phyloP scores from a whole-genome alignment of 2,113 vertebrate genomes.

The Polypterus senegalus region DNA sequence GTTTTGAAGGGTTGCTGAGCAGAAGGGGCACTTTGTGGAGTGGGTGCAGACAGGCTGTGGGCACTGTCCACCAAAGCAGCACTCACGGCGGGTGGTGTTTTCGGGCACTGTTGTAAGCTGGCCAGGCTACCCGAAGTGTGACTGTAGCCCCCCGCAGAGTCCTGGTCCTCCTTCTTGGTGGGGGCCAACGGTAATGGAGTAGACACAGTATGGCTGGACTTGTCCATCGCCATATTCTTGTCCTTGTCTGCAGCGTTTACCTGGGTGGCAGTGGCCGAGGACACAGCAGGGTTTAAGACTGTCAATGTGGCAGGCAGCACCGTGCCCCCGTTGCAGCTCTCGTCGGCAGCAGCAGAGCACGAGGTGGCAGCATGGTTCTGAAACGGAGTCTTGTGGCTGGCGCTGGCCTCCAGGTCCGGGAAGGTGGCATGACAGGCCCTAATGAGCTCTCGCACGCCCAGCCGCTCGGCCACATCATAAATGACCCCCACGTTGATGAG shows the following conservation, averaged over 20 bases:
- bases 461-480: conserved; percentile 80
- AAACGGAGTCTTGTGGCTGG: conserved; percentile 32
- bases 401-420: conserved; percentile 71
- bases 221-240: not conserved
- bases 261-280: conserved; percentile 26
- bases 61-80: conserved; percentile 6
- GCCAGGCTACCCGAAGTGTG: conserved; percentile 7
- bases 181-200: conserved; percentile 31
- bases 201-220: conserved; percentile 30
- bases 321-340: conserved; percentile 24
- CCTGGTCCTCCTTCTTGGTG: conserved; percentile 62
- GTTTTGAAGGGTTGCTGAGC: conserved; percentile 36
- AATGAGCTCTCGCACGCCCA: conserved; percentile 77
- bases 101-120: not conserved
- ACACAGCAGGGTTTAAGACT: conserved; percentile 16
- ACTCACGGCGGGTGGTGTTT: not conserved
- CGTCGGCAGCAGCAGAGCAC: conserved; percentile 28
- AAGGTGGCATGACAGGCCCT: conserved; percentile 81
- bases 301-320: not conserved
- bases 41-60: conserved; percentile 1
- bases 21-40: not conserved
- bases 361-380: conserved; percentile 13
- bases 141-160: conserved; percentile 36
- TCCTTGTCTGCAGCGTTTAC: not conserved
- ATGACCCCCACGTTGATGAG: conserved; percentile 87